Evolutionary conservation across 2,113 vertebrate species (phyloP), one percentile per base, ranked within the genome.

Genomic region (Ardeotis arabs): DNA sequence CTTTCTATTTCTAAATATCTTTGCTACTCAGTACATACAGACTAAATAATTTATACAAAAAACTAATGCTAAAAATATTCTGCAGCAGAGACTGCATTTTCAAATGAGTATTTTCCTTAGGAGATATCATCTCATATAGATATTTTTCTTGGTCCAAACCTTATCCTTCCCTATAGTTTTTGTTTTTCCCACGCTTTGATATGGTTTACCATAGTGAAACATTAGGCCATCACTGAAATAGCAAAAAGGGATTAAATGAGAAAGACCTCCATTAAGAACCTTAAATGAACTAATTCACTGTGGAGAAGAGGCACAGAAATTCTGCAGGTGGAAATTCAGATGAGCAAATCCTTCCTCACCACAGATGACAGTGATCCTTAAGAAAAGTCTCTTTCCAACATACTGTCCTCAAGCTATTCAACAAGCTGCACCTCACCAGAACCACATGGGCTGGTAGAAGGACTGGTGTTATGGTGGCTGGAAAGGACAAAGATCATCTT

Each of bases 401-500:
- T 2, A 35, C 3, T 10, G 3, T n/a, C 64, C 58, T 58, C 27
- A 21, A 44, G 52, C 27, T 66, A 9, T 14, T 44, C 50, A 50
- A 11, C 23, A 60, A 83, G 52, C 72, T 66, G 14, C n/a, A 53
- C 33, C 24, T 45, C 77, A 17, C 18, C 47, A 69, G 41, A 76
- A 50, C 35, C 23, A 15, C 19, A 11, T 5, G 17, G 56, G 27
- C 47, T 60, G 19, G 11, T 35, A n/a, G 41, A 52, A 55, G 13
- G 31, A 49, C 12, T 56, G 66, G 19, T 41, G 39, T 41, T 35
- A 50, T 19, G 8, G 44, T 7, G 14, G 9, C 31, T 24, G 12
- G 15, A 39, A 23, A 44, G 35, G 47, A 25, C 25, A 7, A 37
- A 1, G 0, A n/a, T 33, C 1, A 0, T 28, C 53, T n/a, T n/a